A percentile compares a stretch with the other conserved stretches of the same genome.
Evolutionary conservation across 2,888 invertebrate genomes (phyloP).

Genomic region (Drosophila sordidula): DNA sequence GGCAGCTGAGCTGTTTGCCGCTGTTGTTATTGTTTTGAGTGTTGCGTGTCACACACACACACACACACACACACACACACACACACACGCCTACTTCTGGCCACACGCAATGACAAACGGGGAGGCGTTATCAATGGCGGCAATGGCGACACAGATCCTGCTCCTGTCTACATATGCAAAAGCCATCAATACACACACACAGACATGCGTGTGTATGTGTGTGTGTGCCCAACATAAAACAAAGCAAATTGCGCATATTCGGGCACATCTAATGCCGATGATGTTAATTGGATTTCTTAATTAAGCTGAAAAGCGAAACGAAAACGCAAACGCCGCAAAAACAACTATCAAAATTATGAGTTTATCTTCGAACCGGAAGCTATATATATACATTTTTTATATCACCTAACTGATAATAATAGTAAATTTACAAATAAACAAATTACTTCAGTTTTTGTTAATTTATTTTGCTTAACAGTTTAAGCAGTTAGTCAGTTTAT

Average conservation of each 20-base stretch:
- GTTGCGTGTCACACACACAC: conserved; percentile 59
- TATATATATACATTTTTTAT: not conserved
- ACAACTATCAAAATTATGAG: conserved; percentile 15
- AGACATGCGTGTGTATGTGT: conserved; percentile 13
- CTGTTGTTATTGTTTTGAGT: conserved; percentile 65
- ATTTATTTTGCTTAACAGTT: no score
- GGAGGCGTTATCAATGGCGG: conserved; percentile 52
- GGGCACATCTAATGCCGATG: conserved; percentile 72
- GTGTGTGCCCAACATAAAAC: conserved; percentile 50
- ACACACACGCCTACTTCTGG: conserved; percentile 1
- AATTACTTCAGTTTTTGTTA: no score
- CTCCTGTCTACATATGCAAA: conserved; percentile 39
- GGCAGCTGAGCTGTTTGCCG: conserved; percentile 56
- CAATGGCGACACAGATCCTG: conserved; percentile 61
- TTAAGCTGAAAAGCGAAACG: conserved; percentile 69
- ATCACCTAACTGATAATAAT: not conserved
- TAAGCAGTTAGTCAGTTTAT: no score
- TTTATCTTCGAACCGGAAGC: conserved; percentile 1
- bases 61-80: conserved; percentile 7
- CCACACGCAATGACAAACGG: conserved; percentile 43
- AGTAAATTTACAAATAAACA: no score
- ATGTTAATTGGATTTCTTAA: conserved; percentile 80
- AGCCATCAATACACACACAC: conserved; percentile 21
- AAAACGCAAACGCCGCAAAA: conserved; percentile 20
- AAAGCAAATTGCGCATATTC: conserved; percentile 77